Evolutionary conservation across 1,140 invertebrate species (phyloP), one percentile per base, ranked within the genome.

Genomic region (Drosophila watanabei): DNA sequence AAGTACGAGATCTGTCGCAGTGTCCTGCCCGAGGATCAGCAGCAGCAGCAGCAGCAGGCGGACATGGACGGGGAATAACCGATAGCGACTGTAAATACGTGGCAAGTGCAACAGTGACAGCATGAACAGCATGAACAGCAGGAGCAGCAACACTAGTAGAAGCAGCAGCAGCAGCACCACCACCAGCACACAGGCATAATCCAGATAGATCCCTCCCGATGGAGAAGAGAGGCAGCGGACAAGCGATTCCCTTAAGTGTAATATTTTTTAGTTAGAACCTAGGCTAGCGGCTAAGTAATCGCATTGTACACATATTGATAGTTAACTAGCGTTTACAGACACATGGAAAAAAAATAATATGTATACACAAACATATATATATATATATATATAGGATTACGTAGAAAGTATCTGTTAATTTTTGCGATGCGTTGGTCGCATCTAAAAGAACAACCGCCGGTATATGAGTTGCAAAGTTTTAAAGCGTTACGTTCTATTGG

Each of bases 381-480:
- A 75, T 39, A 39, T 54, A 60, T 69, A 52, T 49, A 71, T 68
- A 66, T 49, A 80, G 48, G 68, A 46, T 54, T 79, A 82, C 43
- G 64, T 63, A 78, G 24, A 75, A 51, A 71, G 58, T 83, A 89
- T 88, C 60, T 89, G 86, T 89, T 85, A 92, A 81, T 86, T 82
- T 79, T 84, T 73, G 81, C 88, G 85, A 89, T 89, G 85, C 69
- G 70, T 92, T 84, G 89, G 89, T 92, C 89, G 85, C 89, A 92
- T 92, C 90, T 92, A 92, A 92, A 92, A 92, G 77, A 84, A 89
- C 68, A 89, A 89, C 85, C 85, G 84, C 30, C 51, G 73, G 73
- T 64, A 69, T 90, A 69, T 90, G 82, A 84, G 85, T 90, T 88
- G 81, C 78, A 75, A 57, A 89, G 80, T 84, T 88, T 89, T 89